Base-by-base conservation (phyloP, 2,113 vertebrate species). In the Trachemys scripta region DNA sequence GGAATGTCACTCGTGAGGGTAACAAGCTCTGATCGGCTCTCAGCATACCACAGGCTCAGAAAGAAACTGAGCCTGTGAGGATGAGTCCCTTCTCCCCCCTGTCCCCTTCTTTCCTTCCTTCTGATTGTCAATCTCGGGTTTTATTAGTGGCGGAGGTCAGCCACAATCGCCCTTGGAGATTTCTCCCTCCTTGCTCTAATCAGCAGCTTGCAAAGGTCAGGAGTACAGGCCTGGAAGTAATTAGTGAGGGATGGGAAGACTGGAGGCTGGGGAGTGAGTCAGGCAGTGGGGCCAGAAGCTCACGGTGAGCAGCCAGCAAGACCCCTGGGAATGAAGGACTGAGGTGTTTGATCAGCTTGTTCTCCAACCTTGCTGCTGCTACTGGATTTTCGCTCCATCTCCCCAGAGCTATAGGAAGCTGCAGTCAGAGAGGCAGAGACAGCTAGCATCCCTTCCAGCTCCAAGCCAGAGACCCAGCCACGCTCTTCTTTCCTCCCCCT, bases 21-120 rank as follows among this genome's bases (percentile, higher is more conserved):
- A 97, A 97, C 96, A 93, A 97, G 97, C 96, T 95, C 96, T 95
- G 97, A 97, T 95, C 97, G 96, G 94, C 96, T 96, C 96, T 96
- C 92, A 47, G 96, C 95, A 96, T 94, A 95, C 96, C 95, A 94
- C 90, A 95, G 96, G 95, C 96, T 96, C 89, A 3, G 89, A 78
- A 75, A 92, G 96, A 95, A 92, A 92, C 90, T 0, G 84, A 96
- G 90, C 90, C 10, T 31, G 95, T 94, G 95, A 97, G 97, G 96
- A 97, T 78, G 1, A 93, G 93, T 89, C 78, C 88, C 89, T 69
- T 69, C 94, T 20, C 96, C 93, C 92, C 1, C 3, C 78, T 92
- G 45, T 89, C 93, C 1, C 3, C 72, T 92, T 53, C 90, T 65
- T 50, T 3, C 96, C 82, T 96, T 87, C 82, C 93, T 25, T 93